phyloP scores from a whole-genome alignment of 2,888 invertebrate species.

The Sinotaia quadrata region DNA sequence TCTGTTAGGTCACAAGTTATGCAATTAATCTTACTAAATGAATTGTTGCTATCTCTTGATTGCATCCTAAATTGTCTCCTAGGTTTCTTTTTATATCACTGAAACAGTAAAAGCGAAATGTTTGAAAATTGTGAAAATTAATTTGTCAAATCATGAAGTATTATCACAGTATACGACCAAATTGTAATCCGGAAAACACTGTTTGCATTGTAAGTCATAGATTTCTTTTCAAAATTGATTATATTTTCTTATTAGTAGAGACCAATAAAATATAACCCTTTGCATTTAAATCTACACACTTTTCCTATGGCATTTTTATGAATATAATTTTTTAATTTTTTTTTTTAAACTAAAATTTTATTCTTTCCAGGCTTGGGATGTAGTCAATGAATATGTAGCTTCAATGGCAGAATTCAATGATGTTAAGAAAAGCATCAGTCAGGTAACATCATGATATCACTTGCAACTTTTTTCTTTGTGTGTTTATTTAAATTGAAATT shows the following conservation, averaged over 20 bases:
- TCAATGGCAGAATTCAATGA: constrained; percentile 59
- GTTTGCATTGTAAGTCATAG: not conserved
- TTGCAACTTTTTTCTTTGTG: not conserved
- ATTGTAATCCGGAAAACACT: too few relatives aligned
- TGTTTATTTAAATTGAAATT: too few relatives aligned
- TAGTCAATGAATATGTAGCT: constrained; percentile 58
- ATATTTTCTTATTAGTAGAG: not conserved
- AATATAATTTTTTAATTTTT: not conserved
- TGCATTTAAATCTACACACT: not conserved
- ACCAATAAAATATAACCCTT: not conserved
- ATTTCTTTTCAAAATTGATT: not conserved
- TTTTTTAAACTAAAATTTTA: not conserved
- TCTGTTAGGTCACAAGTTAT: too few relatives aligned
- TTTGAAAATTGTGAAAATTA: not conserved
- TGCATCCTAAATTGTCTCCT: too few relatives aligned
- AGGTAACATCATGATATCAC: constrained; percentile 44
- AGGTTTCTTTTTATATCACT: too few relatives aligned
- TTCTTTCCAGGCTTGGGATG: constrained; percentile 58
- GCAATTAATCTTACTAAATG: too few relatives aligned
- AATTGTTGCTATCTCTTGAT: too few relatives aligned
- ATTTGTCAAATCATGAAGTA: not conserved
- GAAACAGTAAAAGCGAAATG: too few relatives aligned
- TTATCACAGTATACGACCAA: too few relatives aligned
- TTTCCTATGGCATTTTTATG: not conserved
- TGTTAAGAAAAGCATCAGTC: constrained; percentile 49